phyloP scores from a whole-genome alignment of 1,140 invertebrate species.

The Hyles euphorbiae region DNA sequence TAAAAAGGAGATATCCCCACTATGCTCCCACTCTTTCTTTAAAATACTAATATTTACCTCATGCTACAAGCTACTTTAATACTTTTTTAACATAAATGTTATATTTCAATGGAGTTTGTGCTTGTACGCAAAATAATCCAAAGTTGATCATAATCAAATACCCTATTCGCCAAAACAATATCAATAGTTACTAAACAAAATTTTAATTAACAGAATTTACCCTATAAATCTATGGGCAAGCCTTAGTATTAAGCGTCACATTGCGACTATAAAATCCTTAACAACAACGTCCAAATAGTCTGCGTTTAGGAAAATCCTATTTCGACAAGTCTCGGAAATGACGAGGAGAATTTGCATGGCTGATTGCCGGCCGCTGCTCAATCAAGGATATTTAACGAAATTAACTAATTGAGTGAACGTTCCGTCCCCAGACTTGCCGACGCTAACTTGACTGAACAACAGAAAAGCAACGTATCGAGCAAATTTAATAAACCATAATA shows the following conservation, averaged over 20 bases:
- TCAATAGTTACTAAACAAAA: too few species aligned
- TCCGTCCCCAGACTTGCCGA: conserved; percentile 44
- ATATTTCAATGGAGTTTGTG: too few species aligned
- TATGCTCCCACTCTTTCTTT: too few species aligned
- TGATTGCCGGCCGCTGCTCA: conserved; percentile 71
- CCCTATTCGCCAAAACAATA: too few species aligned
- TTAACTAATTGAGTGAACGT: conserved; percentile 71
- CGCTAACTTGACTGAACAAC: conserved; percentile 60
- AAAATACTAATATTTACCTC: too few species aligned
- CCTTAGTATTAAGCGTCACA: background rate
- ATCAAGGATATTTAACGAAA: conserved; percentile 74
- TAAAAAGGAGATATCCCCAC: too few species aligned
- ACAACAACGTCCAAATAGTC: conserved; percentile 24
- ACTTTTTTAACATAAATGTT: too few species aligned
- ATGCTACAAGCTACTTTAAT: too few species aligned
- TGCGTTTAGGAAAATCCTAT: conserved; percentile 51
- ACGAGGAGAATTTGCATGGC: conserved; percentile 65
- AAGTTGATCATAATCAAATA: too few species aligned
- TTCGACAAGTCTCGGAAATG: conserved; percentile 48
- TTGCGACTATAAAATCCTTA: conserved; percentile 11
- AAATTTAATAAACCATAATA: conserved; percentile 63
- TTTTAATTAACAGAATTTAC: too few species aligned
- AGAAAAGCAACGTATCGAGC: conserved; percentile 49
- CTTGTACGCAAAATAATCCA: too few species aligned
- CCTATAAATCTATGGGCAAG: background rate